Evolutionary conservation across 1,140 invertebrate species (phyloP).

Genomic region (Daktulosphaira vitifoliae): DNA sequence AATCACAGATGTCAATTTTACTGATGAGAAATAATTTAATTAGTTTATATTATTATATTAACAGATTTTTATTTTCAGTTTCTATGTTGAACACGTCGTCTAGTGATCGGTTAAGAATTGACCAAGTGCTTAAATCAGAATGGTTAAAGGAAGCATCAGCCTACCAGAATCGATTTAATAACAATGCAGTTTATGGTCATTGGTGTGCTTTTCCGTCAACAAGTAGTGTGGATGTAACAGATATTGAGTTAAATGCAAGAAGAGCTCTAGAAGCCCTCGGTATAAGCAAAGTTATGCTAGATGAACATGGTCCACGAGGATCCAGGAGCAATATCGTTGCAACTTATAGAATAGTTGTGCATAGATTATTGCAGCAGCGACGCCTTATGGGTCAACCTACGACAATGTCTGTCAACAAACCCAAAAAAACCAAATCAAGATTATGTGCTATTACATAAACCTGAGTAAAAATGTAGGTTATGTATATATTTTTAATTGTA

Average conservation of each 20-base stretch:
- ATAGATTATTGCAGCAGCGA: conserved; percentile 43
- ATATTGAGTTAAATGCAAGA: conserved; percentile 38
- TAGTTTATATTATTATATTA: neutral
- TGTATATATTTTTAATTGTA: no score
- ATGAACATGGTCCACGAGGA: conserved; percentile 45
- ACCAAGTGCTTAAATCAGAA: conserved; percentile 6
- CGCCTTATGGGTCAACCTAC: conserved; percentile 32
- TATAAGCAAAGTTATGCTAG: conserved; percentile 48
- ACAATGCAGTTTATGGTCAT: conserved; percentile 34
- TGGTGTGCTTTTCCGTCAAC: conserved; percentile 38
- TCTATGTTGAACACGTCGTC: conserved; percentile 16
- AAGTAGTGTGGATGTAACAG: conserved; percentile 28
- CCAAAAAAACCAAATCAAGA: conserved; percentile 34
- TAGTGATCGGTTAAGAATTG: neutral
- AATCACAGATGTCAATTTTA: no score
- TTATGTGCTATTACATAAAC: conserved; percentile 34
- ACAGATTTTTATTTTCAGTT: neutral
- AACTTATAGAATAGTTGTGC: conserved; percentile 52
- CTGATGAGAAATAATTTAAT: no score
- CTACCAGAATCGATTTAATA: conserved; percentile 16
- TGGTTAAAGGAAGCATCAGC: conserved; percentile 1
- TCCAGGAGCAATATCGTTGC: conserved; percentile 50
- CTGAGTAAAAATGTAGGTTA: no score
- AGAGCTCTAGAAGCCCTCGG: conserved; percentile 47
- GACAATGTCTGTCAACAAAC: conserved; percentile 6